These are phyloP conservation scores for Pelobates fuscus DNA, from an alignment of 2,113 vertebrate genomes.

Conservation along the genomic window DNA sequence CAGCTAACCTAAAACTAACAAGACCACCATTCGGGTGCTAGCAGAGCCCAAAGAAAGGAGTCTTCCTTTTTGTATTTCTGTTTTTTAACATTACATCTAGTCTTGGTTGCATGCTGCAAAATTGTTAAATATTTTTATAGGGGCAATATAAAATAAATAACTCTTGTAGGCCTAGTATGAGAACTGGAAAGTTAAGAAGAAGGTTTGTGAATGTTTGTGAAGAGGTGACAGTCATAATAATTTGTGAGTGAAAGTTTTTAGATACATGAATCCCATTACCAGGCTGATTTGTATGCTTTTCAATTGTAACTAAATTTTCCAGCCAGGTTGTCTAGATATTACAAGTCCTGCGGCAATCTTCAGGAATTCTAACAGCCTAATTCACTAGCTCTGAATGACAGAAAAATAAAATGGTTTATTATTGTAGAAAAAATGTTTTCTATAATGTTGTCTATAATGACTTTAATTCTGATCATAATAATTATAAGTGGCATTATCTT, in stretches of 20 bases:
- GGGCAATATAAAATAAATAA: no score
- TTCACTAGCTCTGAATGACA: constrained; percentile 9
- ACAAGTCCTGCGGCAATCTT: not conserved
- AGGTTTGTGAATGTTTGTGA: not conserved
- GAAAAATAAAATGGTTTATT: constrained; percentile 12
- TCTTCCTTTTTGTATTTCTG: no score
- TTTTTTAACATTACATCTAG: no score
- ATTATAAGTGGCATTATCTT: no score
- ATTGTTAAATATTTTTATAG: no score
- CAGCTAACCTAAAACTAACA: no score
- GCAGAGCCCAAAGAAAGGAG: no score
- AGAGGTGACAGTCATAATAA: not conserved
- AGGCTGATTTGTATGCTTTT: not conserved
- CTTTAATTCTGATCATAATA: no score
- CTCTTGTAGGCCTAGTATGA: no score
- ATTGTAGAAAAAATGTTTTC: constrained; percentile 1
- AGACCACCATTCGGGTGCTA: no score
- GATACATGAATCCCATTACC: not conserved
- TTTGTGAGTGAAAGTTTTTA: not conserved
- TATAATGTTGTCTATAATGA: not conserved
- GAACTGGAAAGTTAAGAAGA: not conserved
- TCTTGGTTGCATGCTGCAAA: no score
- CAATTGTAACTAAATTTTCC: not conserved
- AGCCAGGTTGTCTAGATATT: constrained; percentile 7
- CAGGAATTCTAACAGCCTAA: constrained; percentile 13